Conservation (phyloP, 2,113 vertebrate species). For the Podarcis cretensis region DNA sequence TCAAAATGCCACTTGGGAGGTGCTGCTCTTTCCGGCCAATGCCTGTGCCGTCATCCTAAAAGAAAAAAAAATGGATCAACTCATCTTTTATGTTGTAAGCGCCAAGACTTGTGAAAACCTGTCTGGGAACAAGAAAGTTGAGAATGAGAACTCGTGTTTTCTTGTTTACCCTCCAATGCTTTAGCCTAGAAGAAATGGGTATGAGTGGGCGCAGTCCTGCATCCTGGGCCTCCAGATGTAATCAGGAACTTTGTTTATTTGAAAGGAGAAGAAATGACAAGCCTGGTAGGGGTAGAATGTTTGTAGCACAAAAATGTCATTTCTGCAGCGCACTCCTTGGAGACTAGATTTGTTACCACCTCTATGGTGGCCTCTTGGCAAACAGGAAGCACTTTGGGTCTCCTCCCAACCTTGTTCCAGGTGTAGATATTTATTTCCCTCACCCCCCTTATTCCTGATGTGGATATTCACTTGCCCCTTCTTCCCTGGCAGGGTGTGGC, state of each 20-base stretch:
- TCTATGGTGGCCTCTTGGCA: too few species aligned
- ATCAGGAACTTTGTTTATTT: conserved; percentile 61
- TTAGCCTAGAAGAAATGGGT: conserved; percentile 34
- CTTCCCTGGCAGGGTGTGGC: too few species aligned
- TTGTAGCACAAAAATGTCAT: too few species aligned
- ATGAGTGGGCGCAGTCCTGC: conserved; percentile 54
- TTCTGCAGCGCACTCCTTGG: too few species aligned
- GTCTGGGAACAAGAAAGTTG: conserved; percentile 69
- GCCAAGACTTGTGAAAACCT: conserved; percentile 47
- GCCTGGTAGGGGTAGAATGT: conserved; percentile 45
- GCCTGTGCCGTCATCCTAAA: background rate
- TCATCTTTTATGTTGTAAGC: conserved; percentile 52
- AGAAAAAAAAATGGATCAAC: conserved; percentile 22
- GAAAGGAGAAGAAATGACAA: conserved; percentile 56
- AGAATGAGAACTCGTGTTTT: conserved; percentile 64
- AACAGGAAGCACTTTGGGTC: too few species aligned
- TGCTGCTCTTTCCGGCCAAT: conserved; percentile 37
- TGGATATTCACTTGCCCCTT: too few species aligned
- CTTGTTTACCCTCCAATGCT: conserved; percentile 58
- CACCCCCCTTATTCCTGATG: too few species aligned
- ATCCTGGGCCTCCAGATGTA: conserved; percentile 27
- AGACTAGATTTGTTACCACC: too few species aligned
- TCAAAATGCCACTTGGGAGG: background rate
- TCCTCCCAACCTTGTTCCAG: too few species aligned
- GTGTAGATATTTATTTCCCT: too few species aligned